Conservation (phyloP, 2,888 invertebrate genomes). For the Disparrhopalites patrizii region DNA sequence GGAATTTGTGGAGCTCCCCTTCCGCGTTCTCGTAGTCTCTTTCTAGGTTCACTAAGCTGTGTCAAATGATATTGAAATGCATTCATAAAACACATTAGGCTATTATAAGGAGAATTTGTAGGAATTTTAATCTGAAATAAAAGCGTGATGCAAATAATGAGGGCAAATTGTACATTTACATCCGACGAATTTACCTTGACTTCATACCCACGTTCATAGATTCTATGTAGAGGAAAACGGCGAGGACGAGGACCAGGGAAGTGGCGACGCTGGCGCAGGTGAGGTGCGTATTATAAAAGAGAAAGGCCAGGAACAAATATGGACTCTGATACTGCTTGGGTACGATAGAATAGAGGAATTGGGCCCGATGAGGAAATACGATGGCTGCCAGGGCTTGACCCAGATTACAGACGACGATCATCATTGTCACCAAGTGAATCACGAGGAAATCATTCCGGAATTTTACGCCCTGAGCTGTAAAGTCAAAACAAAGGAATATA, state of each 20-base stretch:
- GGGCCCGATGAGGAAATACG: neutral
- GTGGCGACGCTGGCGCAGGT: slow-evolving; percentile 1
- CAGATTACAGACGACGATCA: slow-evolving; percentile 5
- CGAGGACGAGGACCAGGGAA: neutral
- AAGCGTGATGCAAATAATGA: neutral
- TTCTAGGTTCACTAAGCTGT: too few relatives aligned
- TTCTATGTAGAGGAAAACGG: slow-evolving; percentile 3
- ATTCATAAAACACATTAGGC: too few relatives aligned
- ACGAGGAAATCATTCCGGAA: slow-evolving; percentile 2
- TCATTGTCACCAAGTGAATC: neutral
- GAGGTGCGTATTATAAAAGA: neutral
- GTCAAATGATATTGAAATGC: slow-evolving; percentile 76
- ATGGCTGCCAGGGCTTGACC: neutral
- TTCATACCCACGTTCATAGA: neutral
- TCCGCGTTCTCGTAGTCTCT: neutral
- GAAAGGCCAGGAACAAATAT: neutral
- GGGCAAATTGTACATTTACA: neutral
- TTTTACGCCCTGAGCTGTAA: neutral
- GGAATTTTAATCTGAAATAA: too few relatives aligned
- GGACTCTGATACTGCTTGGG: neutral
- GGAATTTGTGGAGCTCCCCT: neutral
- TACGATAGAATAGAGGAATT: slow-evolving; percentile 1
- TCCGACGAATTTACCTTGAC: neutral
- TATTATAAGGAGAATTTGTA: too few relatives aligned
- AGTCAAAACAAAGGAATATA: too few relatives aligned